phyloP scores from a whole-genome alignment of 2,797 vertebrate genomes.

The Enoplosus armatus region DNA sequence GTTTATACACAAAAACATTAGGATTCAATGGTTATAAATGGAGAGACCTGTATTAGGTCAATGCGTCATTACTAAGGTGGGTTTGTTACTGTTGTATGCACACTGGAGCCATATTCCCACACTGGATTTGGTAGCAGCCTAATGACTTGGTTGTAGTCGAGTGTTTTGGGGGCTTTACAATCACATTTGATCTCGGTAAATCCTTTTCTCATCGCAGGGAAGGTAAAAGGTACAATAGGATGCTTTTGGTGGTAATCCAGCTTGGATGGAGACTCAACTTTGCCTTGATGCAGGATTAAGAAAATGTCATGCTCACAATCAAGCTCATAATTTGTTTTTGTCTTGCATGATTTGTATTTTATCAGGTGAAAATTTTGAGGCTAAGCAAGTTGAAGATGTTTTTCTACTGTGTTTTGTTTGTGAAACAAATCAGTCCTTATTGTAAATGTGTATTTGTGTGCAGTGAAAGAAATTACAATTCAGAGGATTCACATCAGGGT shows the following conservation, averaged over 20 bases:
- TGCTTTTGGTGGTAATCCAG: conserved; percentile 46
- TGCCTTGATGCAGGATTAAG: conserved; percentile 38
- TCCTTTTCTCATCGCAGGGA: conserved; percentile 54
- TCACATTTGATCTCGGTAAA: conserved; percentile 61
- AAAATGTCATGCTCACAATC: conserved; percentile 18
- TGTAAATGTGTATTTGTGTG: conserved; percentile 28
- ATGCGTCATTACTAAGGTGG: not conserved
- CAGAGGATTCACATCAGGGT: conserved; percentile 23
- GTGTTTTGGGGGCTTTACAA: conserved; percentile 48
- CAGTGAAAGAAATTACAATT: conserved; percentile 9
- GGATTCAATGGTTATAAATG: not conserved
- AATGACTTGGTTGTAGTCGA: conserved; percentile 51
- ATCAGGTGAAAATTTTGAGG: conserved; percentile 10
- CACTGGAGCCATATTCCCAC: conserved; percentile 41
- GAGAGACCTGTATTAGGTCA: not conserved
- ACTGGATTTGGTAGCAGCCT: conserved; percentile 38
- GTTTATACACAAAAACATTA: not conserved
- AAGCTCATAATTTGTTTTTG: conserved; percentile 17
- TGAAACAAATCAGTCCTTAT: not conserved
- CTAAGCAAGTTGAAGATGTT: conserved; percentile 9
- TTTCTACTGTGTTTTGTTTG: conserved; percentile 1
- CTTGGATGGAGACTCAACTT: conserved; percentile 36
- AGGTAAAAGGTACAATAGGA: conserved; percentile 35
- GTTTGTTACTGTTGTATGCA: conserved; percentile 6
- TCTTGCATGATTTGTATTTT: not conserved